Conservation (phyloP, 1,140 invertebrate species). For the Pissodes strobi region DNA sequence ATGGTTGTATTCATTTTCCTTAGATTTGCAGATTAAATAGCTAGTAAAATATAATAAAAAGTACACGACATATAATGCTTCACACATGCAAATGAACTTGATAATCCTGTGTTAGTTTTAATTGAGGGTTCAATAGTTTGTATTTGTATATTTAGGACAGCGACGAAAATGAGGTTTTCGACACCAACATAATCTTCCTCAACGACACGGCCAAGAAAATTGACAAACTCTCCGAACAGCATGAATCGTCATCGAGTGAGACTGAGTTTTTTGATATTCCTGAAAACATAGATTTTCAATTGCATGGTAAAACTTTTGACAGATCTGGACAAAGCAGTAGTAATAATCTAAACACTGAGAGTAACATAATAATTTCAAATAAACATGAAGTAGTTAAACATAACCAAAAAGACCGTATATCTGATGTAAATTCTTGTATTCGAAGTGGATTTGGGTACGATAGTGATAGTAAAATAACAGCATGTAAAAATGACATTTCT, state of each 20-base stretch:
- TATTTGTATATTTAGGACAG: conserved; percentile 46
- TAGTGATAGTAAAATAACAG: conserved; percentile 23
- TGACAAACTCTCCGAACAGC: conserved; percentile 22
- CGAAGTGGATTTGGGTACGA: conserved; percentile 5
- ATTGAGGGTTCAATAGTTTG: no score
- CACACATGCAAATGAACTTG: no score
- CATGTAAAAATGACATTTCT: conserved; percentile 18
- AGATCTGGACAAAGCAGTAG: neutral
- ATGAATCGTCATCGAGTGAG: conserved; percentile 47
- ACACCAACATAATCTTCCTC: conserved; percentile 44
- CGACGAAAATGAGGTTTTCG: conserved; percentile 46
- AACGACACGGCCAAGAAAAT: conserved; percentile 40
- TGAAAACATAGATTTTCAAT: conserved; percentile 22
- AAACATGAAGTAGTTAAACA: neutral
- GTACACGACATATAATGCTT: no score
- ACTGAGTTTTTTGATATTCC: conserved; percentile 49
- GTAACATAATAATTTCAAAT: neutral
- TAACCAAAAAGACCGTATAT: neutral
- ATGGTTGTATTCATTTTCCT: no score
- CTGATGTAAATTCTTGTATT: neutral
- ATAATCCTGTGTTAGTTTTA: no score
- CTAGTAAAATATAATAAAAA: no score
- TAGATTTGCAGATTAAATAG: no score
- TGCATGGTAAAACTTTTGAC: conserved; percentile 29
- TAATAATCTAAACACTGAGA: neutral